A percentile compares a stretch with the other conserved stretches of the same genome.
Evolutionary conservation across 2,113 vertebrate genomes (phyloP).

Genomic region (Phaetusa simplex): DNA sequence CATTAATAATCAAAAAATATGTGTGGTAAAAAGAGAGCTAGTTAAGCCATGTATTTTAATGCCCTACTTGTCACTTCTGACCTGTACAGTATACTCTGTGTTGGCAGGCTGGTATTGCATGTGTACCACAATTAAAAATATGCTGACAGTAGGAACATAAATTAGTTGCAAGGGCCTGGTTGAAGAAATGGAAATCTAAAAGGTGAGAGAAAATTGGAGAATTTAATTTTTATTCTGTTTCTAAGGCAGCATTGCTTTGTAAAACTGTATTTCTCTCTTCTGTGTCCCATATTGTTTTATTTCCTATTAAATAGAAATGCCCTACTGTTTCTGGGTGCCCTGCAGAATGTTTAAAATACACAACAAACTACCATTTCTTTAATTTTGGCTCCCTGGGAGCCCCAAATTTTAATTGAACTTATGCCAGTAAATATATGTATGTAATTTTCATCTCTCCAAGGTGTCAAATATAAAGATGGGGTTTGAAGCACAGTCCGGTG

Average conservation of each 20-base stretch:
- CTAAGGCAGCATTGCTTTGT: not conserved
- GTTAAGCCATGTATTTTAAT: not conserved
- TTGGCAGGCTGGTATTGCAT: not conserved
- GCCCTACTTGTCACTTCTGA: not conserved
- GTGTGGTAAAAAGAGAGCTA: not conserved
- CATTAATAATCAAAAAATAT: not conserved
- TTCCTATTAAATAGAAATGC: not conserved
- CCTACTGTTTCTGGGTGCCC: not conserved
- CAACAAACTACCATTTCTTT: not conserved
- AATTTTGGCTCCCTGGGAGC: not conserved
- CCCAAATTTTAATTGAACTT: not conserved
- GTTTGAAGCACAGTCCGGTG: not conserved
- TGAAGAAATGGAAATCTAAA: not conserved
- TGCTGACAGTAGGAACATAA: not conserved
- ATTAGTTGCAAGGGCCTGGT: not conserved
- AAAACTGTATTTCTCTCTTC: not conserved
- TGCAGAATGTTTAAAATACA: not conserved
- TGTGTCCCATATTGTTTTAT: not conserved
- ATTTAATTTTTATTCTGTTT: not conserved
- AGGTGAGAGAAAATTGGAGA: not conserved
- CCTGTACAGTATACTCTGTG: not conserved
- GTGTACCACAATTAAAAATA: not conserved
- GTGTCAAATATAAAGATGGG: not conserved
- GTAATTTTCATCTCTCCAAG: not conserved
- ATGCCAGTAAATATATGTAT: not conserved